Conservation (phyloP, 2,113 vertebrate genomes). For the Chiloscyllium plagiosum region DNA sequence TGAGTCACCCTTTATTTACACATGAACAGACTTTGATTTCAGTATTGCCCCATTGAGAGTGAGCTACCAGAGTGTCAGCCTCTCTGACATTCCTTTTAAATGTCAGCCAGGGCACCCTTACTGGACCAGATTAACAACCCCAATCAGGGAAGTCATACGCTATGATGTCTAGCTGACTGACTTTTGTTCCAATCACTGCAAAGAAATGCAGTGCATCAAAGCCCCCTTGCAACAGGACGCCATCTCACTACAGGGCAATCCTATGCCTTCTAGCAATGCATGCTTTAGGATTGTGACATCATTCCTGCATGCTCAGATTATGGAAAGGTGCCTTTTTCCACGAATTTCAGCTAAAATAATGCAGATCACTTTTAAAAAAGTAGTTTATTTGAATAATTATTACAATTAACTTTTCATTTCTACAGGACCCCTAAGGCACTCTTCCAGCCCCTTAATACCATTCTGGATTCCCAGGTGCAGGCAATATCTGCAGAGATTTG, state of each 20-base stretch:
- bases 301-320: background rate
- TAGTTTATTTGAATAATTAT: background rate
- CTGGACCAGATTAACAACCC: too few relatives aligned
- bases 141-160: too few relatives aligned
- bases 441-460: background rate
- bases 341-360: background rate
- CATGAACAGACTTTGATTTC: too few relatives aligned
- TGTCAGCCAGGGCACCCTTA: too few relatives aligned
- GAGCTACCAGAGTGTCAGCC: too few relatives aligned
- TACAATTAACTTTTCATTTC: conserved; percentile 26
- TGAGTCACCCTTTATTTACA: too few relatives aligned
- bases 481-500: background rate
- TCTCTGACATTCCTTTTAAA: too few relatives aligned
- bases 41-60: too few relatives aligned
- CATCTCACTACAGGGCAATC: background rate
- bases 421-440: background rate
- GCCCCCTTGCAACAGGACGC: background rate
- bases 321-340: background rate
- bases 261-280: background rate
- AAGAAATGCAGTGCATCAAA: background rate
- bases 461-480: background rate
- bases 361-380: too few relatives aligned
- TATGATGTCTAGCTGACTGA: background rate
- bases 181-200: background rate
- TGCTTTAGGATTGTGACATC: background rate